Percentiles rank a stretch among this genome's conserved stretches.
These are phyloP conservation scores for Menidia menidia DNA, from an alignment of 2,797 vertebrate species.

Conservation along the genomic window DNA sequence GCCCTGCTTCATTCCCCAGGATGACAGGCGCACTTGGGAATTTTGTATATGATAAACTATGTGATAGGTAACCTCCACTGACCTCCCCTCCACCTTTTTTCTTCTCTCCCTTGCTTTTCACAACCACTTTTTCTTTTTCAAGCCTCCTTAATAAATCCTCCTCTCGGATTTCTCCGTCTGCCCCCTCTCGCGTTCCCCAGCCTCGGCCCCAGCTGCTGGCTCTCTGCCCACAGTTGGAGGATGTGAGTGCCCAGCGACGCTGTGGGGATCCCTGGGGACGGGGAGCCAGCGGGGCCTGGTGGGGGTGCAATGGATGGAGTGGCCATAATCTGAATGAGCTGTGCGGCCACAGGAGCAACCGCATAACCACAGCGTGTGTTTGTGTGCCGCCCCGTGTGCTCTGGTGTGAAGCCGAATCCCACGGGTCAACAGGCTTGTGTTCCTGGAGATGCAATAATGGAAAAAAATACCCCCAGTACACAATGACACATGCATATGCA, in stretches of 20 bases:
- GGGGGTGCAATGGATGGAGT: constrained; percentile 14
- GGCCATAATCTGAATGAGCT: constrained; percentile 68
- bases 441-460: constrained; percentile 59
- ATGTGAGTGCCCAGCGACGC: constrained; percentile 65
- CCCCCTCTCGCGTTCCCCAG: constrained; percentile 26
- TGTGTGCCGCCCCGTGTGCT: constrained; percentile 56
- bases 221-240: constrained; percentile 52
- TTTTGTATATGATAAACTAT: constrained; percentile 79
- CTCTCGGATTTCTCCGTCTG: constrained; percentile 62
- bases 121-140: constrained; percentile 45
- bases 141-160: constrained; percentile 56
- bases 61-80: constrained; percentile 70
- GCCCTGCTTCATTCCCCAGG: constrained; percentile 42
- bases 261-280: constrained; percentile 55
- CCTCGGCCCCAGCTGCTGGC: constrained; percentile 60
- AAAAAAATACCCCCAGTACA: constrained; percentile 24
- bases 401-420: constrained; percentile 58
- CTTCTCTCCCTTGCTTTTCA: constrained; percentile 40
- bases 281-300: constrained; percentile 16
- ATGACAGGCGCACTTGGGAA: constrained; percentile 67
- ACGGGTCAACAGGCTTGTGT: constrained; percentile 51
- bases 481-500: constrained; percentile 19
- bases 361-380: constrained; percentile 75
- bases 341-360: constrained; percentile 73
- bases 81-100: constrained; percentile 50